Conservation (phyloP, 2,888 invertebrate genomes). For the Diogma glabrata region DNA sequence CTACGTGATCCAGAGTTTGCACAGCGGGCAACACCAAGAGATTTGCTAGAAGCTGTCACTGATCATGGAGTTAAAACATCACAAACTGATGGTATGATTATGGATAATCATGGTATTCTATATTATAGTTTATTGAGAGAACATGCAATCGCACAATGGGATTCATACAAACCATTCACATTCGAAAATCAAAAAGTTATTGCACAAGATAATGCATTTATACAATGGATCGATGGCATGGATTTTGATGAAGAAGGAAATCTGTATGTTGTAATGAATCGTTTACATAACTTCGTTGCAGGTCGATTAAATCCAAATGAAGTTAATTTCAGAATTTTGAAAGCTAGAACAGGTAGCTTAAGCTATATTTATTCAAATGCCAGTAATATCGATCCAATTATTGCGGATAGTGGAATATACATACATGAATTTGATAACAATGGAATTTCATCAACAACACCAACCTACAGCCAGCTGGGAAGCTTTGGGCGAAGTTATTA, state of each 20-base stretch:
- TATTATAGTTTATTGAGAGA: slow-evolving; percentile 59
- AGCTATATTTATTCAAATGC: slow-evolving; percentile 47
- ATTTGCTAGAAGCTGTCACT: slow-evolving; percentile 35
- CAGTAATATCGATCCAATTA: slow-evolving; percentile 21
- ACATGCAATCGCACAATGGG: slow-evolving; percentile 60
- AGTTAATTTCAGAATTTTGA: slow-evolving; percentile 55
- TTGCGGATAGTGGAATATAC: slow-evolving; percentile 17
- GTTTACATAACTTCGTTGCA: slow-evolving; percentile 52
- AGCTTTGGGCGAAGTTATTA: neutral
- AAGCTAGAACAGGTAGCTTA: slow-evolving; percentile 46
- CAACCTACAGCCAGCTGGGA: slow-evolving; percentile 20
- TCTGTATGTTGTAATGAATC: slow-evolving; percentile 55
- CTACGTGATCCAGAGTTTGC: slow-evolving; percentile 44
- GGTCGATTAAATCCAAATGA: slow-evolving; percentile 45
- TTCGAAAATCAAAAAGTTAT: slow-evolving; percentile 48
- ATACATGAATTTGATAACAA: slow-evolving; percentile 20
- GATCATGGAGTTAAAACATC: slow-evolving; percentile 52
- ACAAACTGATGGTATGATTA: slow-evolving; percentile 63
- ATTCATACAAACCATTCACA: slow-evolving; percentile 45
- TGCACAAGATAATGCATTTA: slow-evolving; percentile 50
- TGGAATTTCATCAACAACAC: slow-evolving; percentile 23
- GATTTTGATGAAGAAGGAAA: slow-evolving; percentile 51
- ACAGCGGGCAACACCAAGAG: slow-evolving; percentile 27
- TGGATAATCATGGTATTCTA: slow-evolving; percentile 55
- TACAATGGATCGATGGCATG: slow-evolving; percentile 60